Evolutionary conservation across 2,888 invertebrate species (phyloP).

Genomic region (Synergus japonicus): DNA sequence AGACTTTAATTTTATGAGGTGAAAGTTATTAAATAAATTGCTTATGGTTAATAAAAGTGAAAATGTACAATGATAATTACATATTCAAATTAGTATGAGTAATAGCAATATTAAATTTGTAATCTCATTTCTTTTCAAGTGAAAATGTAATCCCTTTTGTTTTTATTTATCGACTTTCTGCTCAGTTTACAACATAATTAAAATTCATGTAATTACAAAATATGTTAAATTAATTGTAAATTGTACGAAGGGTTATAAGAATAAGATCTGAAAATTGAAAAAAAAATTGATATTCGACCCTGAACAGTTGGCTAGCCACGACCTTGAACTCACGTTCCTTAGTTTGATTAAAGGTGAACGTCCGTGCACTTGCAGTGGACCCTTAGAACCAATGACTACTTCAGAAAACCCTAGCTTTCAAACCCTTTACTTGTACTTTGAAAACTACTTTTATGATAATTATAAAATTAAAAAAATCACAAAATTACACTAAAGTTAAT

Average conservation of each 20-base stretch:
- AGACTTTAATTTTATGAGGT: background rate
- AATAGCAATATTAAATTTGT: background rate
- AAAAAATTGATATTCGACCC: background rate
- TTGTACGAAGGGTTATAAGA: background rate
- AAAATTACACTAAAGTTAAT: too few species aligned
- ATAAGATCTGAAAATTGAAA: background rate
- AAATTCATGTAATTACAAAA: background rate
- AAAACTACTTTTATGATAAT: background rate
- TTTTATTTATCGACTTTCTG: background rate
- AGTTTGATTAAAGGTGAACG: constrained; percentile 36
- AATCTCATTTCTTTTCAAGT: background rate
- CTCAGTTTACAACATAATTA: background rate
- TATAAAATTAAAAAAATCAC: background rate
- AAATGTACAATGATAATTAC: too few species aligned
- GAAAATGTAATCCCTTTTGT: background rate
- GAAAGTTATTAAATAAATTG: background rate
- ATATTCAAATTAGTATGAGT: background rate
- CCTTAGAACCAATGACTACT: background rate
- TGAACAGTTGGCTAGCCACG: background rate
- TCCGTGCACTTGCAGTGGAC: constrained; percentile 23
- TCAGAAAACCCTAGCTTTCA: background rate
- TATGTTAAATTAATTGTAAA: background rate
- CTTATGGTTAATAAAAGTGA: background rate
- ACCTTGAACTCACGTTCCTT: constrained; percentile 36
- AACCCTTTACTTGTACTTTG: background rate